Percentiles rank a stretch among this genome's conserved stretches.
These are phyloP conservation scores for Nymphalis urticae DNA, from an alignment of 2,888 invertebrate genomes.

Conservation along the genomic window DNA sequence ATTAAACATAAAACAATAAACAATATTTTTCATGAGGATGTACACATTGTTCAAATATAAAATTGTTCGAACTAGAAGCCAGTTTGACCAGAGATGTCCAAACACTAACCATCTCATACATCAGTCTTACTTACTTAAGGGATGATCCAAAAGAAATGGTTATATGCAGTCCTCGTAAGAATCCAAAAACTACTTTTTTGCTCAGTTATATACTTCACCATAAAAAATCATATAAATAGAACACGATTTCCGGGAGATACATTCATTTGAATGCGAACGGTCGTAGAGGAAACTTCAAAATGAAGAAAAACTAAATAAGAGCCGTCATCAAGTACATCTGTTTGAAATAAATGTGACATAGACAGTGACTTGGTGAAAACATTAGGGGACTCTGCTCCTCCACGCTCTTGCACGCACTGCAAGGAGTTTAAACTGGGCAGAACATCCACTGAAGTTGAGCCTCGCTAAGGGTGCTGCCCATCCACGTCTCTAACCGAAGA, in stretches of 20 bases:
- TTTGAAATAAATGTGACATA: conserved; percentile 34
- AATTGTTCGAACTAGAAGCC: too few species aligned
- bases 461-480: conserved; percentile 13
- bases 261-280: neutral
- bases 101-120: too few species aligned
- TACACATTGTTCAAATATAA: too few species aligned
- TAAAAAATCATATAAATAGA: neutral
- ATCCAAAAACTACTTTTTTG: too few species aligned
- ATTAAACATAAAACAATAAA: too few species aligned
- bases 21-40: too few species aligned
- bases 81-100: too few species aligned
- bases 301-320: conserved; percentile 35
- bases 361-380: conserved; percentile 28
- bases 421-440: neutral
- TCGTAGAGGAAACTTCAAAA: conserved; percentile 19
- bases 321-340: conserved; percentile 33
- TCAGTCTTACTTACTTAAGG: too few species aligned
- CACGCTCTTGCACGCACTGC: conserved; percentile 12
- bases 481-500: conserved; percentile 30
- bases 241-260: neutral
- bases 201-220: too few species aligned
- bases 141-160: too few species aligned
- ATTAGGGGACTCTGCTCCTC: conserved; percentile 24
- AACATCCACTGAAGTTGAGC: conserved; percentile 15
- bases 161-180: too few species aligned